Conservation (phyloP, 2,797 vertebrate genomes). For the Lagodon rhomboides region DNA sequence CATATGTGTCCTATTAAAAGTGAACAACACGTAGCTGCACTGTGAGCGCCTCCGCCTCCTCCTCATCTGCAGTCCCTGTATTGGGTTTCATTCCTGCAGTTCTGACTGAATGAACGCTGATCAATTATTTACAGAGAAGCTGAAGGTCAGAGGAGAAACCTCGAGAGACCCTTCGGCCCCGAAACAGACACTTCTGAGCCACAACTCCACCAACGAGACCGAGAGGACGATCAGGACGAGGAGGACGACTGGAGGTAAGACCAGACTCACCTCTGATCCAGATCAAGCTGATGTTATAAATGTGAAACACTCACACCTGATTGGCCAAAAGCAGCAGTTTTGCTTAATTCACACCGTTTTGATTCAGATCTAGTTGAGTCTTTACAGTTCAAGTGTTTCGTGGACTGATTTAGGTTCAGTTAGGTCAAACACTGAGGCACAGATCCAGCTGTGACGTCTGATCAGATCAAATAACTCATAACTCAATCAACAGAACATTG, state of each 20-base stretch:
- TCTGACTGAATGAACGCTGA: constrained; percentile 79
- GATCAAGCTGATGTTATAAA: neutral
- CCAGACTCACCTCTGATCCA: neutral
- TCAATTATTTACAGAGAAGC: constrained; percentile 86
- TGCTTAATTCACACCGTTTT: neutral
- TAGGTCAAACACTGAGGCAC: neutral
- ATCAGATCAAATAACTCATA: too few relatives aligned
- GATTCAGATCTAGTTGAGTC: neutral
- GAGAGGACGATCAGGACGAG: neutral
- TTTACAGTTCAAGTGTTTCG: neutral
- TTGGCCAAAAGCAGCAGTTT: neutral
- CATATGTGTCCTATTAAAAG: neutral
- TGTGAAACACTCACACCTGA: neutral
- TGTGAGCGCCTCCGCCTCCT: constrained; percentile 13
- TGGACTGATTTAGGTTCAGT: neutral
- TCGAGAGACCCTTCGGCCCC: constrained; percentile 46
- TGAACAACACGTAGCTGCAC: constrained; percentile 2
- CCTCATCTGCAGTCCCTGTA: constrained; percentile 65
- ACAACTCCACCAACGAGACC: neutral
- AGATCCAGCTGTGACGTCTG: neutral
- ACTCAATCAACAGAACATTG: too few relatives aligned
- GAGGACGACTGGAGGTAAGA: constrained; percentile 35
- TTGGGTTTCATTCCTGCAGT: constrained; percentile 83
- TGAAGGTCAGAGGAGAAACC: constrained; percentile 71
- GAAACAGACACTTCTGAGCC: constrained; percentile 33